Conservation (phyloP, 2,888 invertebrate genomes). For the Dasysyrphus tricinctus region DNA sequence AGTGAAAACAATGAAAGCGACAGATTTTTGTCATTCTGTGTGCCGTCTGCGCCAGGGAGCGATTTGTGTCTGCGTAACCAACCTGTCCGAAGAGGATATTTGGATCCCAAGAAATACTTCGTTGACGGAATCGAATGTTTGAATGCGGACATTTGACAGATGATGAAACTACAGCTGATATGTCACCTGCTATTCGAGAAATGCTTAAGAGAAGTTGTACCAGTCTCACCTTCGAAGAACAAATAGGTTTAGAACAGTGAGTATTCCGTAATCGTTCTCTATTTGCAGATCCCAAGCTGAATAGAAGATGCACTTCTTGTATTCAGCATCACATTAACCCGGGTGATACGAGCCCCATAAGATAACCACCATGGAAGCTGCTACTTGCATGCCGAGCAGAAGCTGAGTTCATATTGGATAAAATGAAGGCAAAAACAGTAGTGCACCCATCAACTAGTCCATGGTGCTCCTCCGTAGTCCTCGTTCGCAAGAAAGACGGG, state of each 20-base stretch:
- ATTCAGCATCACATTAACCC: conserved; percentile 12
- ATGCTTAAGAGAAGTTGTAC: not conserved
- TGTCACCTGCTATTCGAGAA: conserved; percentile 1
- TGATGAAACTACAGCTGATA: not conserved
- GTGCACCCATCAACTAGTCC: too few relatives aligned
- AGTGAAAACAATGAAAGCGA: not conserved
- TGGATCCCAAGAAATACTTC: conserved; percentile 5
- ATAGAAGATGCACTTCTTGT: not conserved
- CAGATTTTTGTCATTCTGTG: not conserved
- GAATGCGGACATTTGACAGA: not conserved
- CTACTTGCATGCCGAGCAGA: too few relatives aligned
- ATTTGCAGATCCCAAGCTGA: not conserved
- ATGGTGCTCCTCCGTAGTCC: not conserved
- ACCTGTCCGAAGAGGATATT: conserved; percentile 4
- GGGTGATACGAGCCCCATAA: not conserved
- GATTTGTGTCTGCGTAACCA: not conserved
- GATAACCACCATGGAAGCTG: not conserved
- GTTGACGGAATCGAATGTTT: not conserved
- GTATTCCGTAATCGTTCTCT: not conserved
- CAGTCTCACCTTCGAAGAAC: not conserved
- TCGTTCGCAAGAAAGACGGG: not conserved
- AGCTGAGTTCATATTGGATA: too few relatives aligned
- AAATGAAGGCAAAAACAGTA: too few relatives aligned
- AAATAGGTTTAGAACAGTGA: not conserved
- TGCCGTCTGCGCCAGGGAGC: not conserved